phyloP scores from a whole-genome alignment of 2,797 vertebrate genomes.

The Gadopsis bispinosus region DNA sequence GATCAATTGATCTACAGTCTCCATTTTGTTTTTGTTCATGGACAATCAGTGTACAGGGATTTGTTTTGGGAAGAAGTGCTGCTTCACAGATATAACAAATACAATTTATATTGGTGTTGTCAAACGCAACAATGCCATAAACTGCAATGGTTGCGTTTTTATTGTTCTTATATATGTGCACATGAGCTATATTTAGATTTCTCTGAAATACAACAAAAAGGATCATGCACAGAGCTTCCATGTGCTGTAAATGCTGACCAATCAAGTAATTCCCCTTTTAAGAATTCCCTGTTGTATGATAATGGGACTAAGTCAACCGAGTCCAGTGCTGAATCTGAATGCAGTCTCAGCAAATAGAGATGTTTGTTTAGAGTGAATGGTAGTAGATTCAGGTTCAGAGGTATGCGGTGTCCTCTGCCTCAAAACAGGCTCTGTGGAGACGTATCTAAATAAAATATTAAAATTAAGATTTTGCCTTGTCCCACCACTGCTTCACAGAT shows the following conservation, averaged over 20 bases:
- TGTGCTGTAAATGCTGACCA: slow-evolving; percentile 19
- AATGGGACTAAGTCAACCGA: background rate
- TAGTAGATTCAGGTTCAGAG: background rate
- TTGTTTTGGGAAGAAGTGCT: background rate
- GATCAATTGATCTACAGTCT: too few species aligned
- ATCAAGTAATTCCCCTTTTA: background rate
- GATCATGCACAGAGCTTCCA: background rate
- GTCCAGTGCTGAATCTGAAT: background rate
- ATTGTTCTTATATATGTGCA: background rate
- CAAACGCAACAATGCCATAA: background rate
- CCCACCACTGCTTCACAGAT: background rate
- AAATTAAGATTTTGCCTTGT: background rate
- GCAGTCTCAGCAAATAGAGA: slow-evolving; percentile 8
- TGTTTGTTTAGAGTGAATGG: background rate
- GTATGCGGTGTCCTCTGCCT: background rate
- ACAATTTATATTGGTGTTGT: background rate
- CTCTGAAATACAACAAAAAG: slow-evolving; percentile 4
- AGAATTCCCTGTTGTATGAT: slow-evolving; percentile 13
- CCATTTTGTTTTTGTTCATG: too few species aligned
- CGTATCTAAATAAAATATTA: background rate
- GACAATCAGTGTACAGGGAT: background rate
- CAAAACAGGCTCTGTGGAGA: background rate
- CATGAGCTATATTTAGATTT: background rate
- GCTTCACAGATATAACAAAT: background rate
- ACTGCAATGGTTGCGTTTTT: background rate